Evolutionary conservation across 2,888 invertebrate species (phyloP).

Genomic region (Thelaira solivaga): DNA sequence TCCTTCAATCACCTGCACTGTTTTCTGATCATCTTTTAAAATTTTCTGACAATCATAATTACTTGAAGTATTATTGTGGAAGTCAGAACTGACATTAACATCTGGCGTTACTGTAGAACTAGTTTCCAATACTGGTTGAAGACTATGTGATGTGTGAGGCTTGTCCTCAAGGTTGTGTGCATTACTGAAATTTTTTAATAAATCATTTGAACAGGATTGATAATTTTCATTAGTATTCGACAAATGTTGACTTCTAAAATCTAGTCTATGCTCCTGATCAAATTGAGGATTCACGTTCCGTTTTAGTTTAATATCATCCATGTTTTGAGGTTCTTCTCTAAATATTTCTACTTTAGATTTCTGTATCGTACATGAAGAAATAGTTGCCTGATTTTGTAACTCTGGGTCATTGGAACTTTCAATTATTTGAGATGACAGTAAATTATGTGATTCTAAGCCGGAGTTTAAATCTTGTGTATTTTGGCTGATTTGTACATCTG

Average conservation of each 20-base stretch:
- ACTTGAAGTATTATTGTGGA: background rate
- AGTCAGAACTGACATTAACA: background rate
- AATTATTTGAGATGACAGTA: background rate
- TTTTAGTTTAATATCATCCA: background rate
- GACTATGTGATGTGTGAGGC: background rate
- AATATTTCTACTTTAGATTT: background rate
- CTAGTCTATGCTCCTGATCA: background rate
- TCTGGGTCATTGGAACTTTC: background rate
- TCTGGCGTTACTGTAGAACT: constrained; percentile 17
- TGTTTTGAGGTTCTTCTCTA: background rate
- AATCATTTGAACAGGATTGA: background rate
- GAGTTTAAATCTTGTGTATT: background rate
- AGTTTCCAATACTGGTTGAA: constrained; percentile 39
- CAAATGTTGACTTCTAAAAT: background rate
- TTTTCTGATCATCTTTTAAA: background rate
- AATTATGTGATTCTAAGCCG: background rate
- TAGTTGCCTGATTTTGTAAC: background rate
- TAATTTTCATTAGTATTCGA: background rate
- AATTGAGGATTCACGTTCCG: background rate
- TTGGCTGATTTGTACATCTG: background rate
- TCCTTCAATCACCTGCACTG: constrained; percentile 6
- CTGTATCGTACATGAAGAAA: background rate
- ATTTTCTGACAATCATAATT: background rate
- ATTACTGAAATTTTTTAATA: background rate
- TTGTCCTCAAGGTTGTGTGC: background rate